Base-by-base conservation (phyloP, 53 echinoderm and acorn worm genomes). In the Crossaster papposus region DNA sequence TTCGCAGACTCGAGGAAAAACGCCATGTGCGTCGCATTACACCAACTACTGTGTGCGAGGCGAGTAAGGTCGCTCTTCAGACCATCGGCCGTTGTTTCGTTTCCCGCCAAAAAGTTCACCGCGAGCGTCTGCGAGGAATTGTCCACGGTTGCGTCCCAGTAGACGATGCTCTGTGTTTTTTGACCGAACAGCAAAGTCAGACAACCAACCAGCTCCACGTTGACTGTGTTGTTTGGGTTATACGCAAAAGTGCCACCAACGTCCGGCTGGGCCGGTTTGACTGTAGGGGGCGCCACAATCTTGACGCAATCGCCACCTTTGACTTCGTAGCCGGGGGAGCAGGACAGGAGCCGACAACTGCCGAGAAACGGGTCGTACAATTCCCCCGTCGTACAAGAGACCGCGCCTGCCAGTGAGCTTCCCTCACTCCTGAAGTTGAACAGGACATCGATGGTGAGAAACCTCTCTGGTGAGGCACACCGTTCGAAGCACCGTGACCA, bases 281-380 rank as follows among this genome's bases (percentile, higher is more conserved):
- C 28, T 14, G 85, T 72, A 28, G 85, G 33, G 29, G 85, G 54
- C 34, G 53, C 72, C 33, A 72, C 30, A 71, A 2, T 54, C 23
- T 73, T 50, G 32, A 72, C 33, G 32, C 85, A 85, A 11, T 72
- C 54, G 28, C 32, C 55, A 30, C 54, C 54, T 54, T 72, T 51
- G 32, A 85, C 34, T 30, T 85, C 85, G 14, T 71, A 90, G 18
- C 74, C 90, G 53, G 90, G 62, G 28, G 74, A 24, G 35, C 90
- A 90, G 20, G 88, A 44, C 54, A 91, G 23, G 24, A 62, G 31
- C n/a, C 86, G 71, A 33, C 91, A 91, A 13, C 53, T 78, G 22
- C 86, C 79, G 30, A 87, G 77, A 18, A 91, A 91, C 26, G 91
- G 91, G 70, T 91, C 91, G 38, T 71, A 87, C 9, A 91, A 35